A percentile compares a stretch with the other conserved stretches of the same genome.
Evolutionary conservation across 2,888 invertebrate species (phyloP).

Genomic region (Caenorhabditis sp.): DNA sequence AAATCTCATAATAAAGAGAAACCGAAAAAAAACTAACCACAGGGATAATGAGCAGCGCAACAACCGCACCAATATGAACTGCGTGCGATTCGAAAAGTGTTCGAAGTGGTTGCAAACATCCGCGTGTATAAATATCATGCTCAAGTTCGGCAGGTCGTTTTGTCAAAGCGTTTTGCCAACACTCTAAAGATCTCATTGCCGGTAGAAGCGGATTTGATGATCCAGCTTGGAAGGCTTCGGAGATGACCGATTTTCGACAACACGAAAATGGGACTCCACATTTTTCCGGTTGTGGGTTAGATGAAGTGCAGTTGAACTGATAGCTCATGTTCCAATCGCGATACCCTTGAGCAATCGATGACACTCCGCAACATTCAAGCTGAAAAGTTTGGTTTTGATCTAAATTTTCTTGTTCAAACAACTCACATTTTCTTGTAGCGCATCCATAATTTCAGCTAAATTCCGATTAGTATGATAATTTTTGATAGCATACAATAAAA

Average conservation of each 20-base stretch:
- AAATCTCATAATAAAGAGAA: neutral
- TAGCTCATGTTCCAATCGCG: constrained; percentile 72
- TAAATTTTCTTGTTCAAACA: neutral
- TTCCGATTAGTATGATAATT: constrained; percentile 69
- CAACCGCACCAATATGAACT: constrained; percentile 67
- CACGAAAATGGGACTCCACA: constrained; percentile 74
- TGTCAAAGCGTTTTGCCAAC: constrained; percentile 70
- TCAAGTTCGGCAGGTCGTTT: constrained; percentile 67
- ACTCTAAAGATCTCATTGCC: constrained; percentile 68
- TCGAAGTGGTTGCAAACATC: constrained; percentile 67
- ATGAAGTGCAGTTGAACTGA: constrained; percentile 72
- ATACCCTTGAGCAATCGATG: constrained; percentile 70
- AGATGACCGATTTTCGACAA: constrained; percentile 68
- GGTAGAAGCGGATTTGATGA: constrained; percentile 64
- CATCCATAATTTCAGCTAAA: constrained; percentile 69
- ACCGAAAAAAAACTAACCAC: constrained; percentile 58
- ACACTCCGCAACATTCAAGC: constrained; percentile 73
- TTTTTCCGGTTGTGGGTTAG: constrained; percentile 70
- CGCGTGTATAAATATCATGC: constrained; percentile 60
- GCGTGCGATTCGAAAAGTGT: constrained; percentile 69
- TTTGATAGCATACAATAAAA: constrained; percentile 63
- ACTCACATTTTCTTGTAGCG: constrained; percentile 67
- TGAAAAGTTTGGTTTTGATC: constrained; percentile 53
- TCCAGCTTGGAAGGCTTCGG: constrained; percentile 62
- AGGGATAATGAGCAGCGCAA: constrained; percentile 68